Evolutionary conservation across 2,888 invertebrate genomes (phyloP), one percentile per base, ranked within the genome.

Genomic region (Euplexia lucipara): DNA sequence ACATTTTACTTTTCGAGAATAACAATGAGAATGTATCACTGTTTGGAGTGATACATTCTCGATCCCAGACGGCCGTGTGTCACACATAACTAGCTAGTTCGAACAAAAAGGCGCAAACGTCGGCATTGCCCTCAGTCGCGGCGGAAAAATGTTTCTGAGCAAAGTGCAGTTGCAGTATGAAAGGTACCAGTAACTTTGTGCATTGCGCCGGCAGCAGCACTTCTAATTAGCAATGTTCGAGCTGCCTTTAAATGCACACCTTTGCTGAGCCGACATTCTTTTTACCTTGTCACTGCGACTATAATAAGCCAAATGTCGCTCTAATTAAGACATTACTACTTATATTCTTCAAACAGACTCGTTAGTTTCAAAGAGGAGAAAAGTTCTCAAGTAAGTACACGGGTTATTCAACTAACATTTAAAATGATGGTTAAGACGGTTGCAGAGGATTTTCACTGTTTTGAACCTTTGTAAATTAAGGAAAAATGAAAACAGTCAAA

Each of bases 211-310:
- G 71, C 77, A 80, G 81, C 79, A 78, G 72, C 83, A 83, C 87
- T 89, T 83, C 86, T 91, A 91, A 91, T 91, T 91, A 91, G 89
- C 85, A 81, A 71, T 84, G 64, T 80, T 82, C 67, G 52, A 77
- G 67, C 62, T 59, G 70, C 82, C 77, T 85, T 84, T 78, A 82
- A 79, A 71, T 52, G 54, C 59, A 57, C 71, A 72, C 73, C 66
- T 77, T 76, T 70, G 57, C 42, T 60, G 37, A 53, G 52, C 53
- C 53, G 51, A 60, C 60, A 68, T 69, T 56, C 65, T 48, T 52
- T 71, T 20, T 47, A 64, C 79, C 75, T 69, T 78, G 79, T 67
- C 60, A 57, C 18, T 48, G 48, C 18, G 39, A 70, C 60, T 63
- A 68, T 78, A 44, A 58, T 57, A 53, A 54, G 14, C 49, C 42